Base-by-base conservation (phyloP, 1,140 invertebrate species). In the Heliconius hewitsoni region DNA sequence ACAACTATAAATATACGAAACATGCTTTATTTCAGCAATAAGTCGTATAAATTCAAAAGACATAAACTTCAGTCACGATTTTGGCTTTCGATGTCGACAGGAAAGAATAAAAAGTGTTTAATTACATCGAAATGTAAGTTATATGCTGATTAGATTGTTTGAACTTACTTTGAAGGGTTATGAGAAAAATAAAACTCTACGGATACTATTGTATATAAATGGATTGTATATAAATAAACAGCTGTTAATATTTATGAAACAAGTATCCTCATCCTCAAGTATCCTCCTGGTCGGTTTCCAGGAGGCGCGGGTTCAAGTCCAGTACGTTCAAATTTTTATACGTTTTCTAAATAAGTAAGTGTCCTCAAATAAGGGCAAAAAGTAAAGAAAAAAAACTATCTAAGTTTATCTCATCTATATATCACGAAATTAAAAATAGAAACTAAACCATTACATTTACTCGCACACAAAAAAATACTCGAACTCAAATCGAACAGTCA, bases 31-130 rank as follows among this genome's bases (percentile, higher is more conserved):
- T 66, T 27, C 60, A 30, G 60, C 60, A 66, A 27, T 30, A 30
- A 16, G 60, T 66, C 60, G 60, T 66, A 66, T 66, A 66, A 30
- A 66, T 66, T 66, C 60, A 30, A 66, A 66, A 66, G 60, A 66
- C 27, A 30, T 30, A 27, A 66, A 66, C 60, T 30, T 30, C 23
- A 16, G 27, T 66, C 60, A 66, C 60, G 60, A 66, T 11, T 66
- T 66, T 66, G 23, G 23, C 23, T 66, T 66, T 66, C 9, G 9
- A 66, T 30, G 27, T 66, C 60, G 60, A 66, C 23, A 66, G 60
- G 60, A 66, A 66, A 30, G 23, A 66, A 66, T 66, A 66, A 66
- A 60, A 30, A 66, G 9, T 11, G 60, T 30, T 66, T 66, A 66
- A 66, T 66, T 66, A 30, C 60, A 66, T 27, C 23, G 11, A 66